Evolutionary conservation across 2,797 vertebrate genomes (phyloP).

Genomic region (Pantherophis alleghaniensis): DNA sequence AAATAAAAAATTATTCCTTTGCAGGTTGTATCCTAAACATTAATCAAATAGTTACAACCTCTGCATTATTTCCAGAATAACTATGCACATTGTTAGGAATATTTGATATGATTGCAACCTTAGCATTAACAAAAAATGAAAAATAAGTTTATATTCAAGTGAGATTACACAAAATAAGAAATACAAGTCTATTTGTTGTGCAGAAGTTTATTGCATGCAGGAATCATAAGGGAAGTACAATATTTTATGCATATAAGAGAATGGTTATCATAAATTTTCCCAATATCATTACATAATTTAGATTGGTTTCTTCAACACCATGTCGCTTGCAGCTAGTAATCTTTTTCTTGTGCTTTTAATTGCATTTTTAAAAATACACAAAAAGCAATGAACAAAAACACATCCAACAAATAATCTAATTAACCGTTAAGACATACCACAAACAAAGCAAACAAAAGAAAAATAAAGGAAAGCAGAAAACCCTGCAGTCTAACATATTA

Average conservation of each 20-base stretch:
- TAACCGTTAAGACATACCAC: not conserved
- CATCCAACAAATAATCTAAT: not conserved
- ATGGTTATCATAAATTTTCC: not conserved
- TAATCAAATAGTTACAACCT: not conserved
- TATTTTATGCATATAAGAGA: not conserved
- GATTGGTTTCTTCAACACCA: not conserved
- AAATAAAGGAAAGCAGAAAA: not conserved
- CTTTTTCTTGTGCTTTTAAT: not conserved
- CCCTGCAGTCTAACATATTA: not conserved
- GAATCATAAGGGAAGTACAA: not conserved
- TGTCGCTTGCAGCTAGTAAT: not conserved
- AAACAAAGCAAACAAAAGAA: not conserved
- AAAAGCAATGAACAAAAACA: not conserved
- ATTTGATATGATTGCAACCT: not conserved
- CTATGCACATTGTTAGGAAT: not conserved
- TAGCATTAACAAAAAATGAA: not conserved
- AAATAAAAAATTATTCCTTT: not conserved
- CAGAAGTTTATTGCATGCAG: not conserved
- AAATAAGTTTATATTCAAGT: not conserved
- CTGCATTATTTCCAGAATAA: not conserved
- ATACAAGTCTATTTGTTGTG: not conserved
- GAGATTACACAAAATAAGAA: not conserved
- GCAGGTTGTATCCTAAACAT: not conserved
- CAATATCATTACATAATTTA: not conserved
- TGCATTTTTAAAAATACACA: not conserved